These are phyloP conservation scores for Cosmopolites sordidus DNA, from an alignment of 2,888 invertebrate genomes.

Conservation along the genomic window DNA sequence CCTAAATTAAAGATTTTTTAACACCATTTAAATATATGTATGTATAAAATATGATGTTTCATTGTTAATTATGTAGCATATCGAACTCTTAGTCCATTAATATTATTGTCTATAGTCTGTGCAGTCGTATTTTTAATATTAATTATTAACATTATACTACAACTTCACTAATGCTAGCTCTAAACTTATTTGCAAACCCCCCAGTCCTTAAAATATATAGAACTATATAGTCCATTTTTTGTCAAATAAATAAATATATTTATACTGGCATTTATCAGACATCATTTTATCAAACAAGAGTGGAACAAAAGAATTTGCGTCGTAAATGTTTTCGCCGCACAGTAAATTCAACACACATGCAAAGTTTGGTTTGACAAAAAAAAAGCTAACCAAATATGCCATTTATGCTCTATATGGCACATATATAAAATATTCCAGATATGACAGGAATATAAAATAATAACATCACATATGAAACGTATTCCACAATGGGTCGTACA, in stretches of 20 bases:
- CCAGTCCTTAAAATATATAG: not conserved
- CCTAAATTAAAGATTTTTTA: slow-evolving; percentile 40
- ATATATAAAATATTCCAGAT: too few relatives aligned
- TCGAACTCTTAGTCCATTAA: not conserved
- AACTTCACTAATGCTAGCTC: not conserved
- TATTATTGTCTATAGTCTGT: slow-evolving; percentile 38
- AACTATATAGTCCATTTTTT: not conserved
- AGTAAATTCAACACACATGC: too few relatives aligned
- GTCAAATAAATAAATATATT: not conserved
- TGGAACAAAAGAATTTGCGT: too few relatives aligned
- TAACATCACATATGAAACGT: too few relatives aligned
- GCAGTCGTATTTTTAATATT: slow-evolving; percentile 37
- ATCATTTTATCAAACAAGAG: too few relatives aligned
- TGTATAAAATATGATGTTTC: not conserved
- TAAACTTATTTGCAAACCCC: not conserved
- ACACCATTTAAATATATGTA: slow-evolving; percentile 10
- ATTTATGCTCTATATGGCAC: too few relatives aligned
- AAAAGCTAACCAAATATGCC: too few relatives aligned
- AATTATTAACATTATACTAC: not conserved
- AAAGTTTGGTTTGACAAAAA: too few relatives aligned
- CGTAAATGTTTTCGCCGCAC: too few relatives aligned
- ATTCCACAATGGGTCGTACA: too few relatives aligned
- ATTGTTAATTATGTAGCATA: slow-evolving; percentile 10
- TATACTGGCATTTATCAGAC: not conserved
- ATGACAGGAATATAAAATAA: too few relatives aligned